A percentile compares a stretch with the other conserved stretches of the same genome.
Evolutionary conservation across 2,113 vertebrate species (phyloP).

Genomic region (Gobiocypris rarus): DNA sequence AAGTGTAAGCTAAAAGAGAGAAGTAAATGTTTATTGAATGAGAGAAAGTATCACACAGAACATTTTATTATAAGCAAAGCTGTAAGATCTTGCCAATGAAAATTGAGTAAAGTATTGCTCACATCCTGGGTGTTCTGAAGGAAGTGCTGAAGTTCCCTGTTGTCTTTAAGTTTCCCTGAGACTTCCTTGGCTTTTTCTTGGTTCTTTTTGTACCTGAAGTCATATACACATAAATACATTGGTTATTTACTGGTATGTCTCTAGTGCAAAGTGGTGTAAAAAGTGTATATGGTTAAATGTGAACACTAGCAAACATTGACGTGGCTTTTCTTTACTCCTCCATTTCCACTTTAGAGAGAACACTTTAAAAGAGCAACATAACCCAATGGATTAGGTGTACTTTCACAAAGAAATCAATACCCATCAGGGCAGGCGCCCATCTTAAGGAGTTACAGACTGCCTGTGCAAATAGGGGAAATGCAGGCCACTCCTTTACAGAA

Average conservation of each 20-base stretch:
- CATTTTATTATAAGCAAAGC: background rate
- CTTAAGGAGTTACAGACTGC: conserved; percentile 57
- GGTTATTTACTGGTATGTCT: background rate
- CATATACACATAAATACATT: conserved; percentile 9
- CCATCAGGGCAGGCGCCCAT: conserved; percentile 68
- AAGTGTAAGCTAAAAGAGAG: conserved; percentile 79
- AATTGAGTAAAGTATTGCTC: conserved; percentile 58
- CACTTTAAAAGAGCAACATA: conserved; percentile 39
- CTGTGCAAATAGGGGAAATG: conserved; percentile 65
- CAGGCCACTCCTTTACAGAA: conserved; percentile 38
- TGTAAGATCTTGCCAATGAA: background rate
- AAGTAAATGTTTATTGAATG: background rate
- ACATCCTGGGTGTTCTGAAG: conserved; percentile 95
- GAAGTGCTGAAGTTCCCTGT: conserved; percentile 90
- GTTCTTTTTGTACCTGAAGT: conserved; percentile 79
- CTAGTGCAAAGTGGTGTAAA: background rate
- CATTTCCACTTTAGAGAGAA: conserved; percentile 34
- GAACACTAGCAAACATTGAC: background rate
- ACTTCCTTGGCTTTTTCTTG: conserved; percentile 79
- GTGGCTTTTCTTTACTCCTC: conserved; percentile 5
- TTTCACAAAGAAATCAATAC: conserved; percentile 69
- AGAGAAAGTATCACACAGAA: conserved; percentile 33
- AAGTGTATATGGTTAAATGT: background rate
- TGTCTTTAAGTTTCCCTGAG: conserved; percentile 81
- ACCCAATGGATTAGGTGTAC: conserved; percentile 36